phyloP scores from a whole-genome alignment of 2,888 invertebrate species.

The Chrysomela aeneicollis region DNA sequence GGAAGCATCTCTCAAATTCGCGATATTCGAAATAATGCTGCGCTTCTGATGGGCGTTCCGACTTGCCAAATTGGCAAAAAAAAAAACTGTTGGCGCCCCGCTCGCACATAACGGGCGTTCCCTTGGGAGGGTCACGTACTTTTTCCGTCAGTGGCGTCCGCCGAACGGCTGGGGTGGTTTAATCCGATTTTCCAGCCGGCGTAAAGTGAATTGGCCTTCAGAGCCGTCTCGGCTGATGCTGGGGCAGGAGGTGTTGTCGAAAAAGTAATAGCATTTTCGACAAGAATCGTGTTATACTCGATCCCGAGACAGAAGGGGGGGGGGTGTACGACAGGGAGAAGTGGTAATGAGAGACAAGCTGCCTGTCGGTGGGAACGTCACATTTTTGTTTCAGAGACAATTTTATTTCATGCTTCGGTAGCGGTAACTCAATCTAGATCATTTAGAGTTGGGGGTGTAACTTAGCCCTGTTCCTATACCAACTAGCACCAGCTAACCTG shows the following conservation, averaged over 20 bases:
- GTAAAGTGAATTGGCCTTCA: conserved; percentile 1
- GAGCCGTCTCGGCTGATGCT: not conserved
- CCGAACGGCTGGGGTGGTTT: not conserved
- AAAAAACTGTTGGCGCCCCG: conserved; percentile 1
- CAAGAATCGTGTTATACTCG: not conserved
- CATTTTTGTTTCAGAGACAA: no score
- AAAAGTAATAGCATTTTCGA: not conserved
- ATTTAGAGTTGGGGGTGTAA: no score
- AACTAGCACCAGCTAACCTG: no score
- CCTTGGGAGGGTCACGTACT: conserved; percentile 29
- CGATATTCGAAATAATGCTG: not conserved
- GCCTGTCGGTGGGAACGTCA: no score
- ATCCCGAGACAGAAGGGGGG: not conserved
- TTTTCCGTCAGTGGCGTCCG: conserved; percentile 4
- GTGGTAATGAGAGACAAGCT: not conserved
- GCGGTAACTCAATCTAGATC: no score
- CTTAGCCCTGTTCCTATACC: no score
- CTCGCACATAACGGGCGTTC: not conserved
- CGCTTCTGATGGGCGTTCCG: conserved; percentile 1
- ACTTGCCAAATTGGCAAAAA: conserved; percentile 29
- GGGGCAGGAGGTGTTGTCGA: not conserved
- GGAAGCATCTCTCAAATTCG: not conserved
- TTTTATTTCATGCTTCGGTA: no score
- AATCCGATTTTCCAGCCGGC: not conserved
- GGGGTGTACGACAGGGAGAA: not conserved